These are phyloP conservation scores for Brachionus asplanchnoidis DNA, from an alignment of 1,140 invertebrate species.

Conservation along the genomic window DNA sequence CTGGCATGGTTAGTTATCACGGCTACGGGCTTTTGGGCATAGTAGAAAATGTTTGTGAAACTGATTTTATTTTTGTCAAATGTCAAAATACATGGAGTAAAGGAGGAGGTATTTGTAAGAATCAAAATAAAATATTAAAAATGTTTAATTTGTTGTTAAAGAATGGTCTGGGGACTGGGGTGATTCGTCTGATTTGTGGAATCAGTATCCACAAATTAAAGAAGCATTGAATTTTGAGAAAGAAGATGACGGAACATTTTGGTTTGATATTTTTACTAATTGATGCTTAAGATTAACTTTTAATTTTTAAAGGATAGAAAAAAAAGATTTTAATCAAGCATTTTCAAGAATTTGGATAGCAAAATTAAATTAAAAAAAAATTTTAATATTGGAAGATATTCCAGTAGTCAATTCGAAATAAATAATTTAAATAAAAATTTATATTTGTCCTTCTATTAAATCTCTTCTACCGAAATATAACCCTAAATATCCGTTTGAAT, in stretches of 20 bases:
- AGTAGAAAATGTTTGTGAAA: background rate
- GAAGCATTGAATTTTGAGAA: background rate
- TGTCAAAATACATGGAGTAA: slow-evolving; percentile 1
- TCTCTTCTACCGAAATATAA: too few species aligned
- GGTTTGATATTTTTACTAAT: background rate
- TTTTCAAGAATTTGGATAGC: background rate
- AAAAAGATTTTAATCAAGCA: background rate
- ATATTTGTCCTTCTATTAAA: too few species aligned
- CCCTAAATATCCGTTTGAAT: too few species aligned
- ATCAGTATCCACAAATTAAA: background rate
- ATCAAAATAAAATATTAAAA: background rate
- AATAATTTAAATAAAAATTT: too few species aligned
- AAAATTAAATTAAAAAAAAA: background rate
- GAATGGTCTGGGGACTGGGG: background rate
- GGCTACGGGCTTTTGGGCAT: background rate
- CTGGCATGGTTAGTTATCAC: background rate
- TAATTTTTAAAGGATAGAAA: background rate
- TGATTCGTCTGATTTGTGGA: background rate
- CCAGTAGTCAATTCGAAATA: too few species aligned
- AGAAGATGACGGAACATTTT: background rate
- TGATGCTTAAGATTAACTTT: background rate
- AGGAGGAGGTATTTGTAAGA: background rate
- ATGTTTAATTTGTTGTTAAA: background rate
- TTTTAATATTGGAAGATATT: too few species aligned
- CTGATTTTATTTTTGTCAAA: background rate